A percentile compares a stretch with the other conserved stretches of the same genome.
These are phyloP conservation scores for Lates calcarifer DNA, from an alignment of 2,113 vertebrate species.

Conservation along the genomic window DNA sequence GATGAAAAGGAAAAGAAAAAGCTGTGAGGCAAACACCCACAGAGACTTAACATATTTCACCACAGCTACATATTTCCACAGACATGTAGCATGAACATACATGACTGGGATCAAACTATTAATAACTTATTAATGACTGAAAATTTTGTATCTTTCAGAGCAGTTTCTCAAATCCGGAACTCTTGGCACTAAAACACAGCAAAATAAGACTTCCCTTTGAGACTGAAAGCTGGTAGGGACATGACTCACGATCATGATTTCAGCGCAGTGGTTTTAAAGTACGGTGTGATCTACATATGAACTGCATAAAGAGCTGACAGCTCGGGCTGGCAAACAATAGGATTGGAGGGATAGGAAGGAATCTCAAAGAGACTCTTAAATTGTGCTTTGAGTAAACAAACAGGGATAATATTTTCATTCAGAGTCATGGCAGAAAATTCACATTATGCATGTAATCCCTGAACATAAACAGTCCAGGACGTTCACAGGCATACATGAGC, in stretches of 20 bases:
- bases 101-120: constrained; percentile 1
- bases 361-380: constrained; percentile 56
- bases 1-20: constrained; percentile 20
- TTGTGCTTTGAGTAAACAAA: constrained; percentile 61
- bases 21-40: constrained; percentile 14
- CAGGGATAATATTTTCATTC: constrained; percentile 55
- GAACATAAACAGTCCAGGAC: constrained; percentile 21
- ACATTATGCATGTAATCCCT: constrained; percentile 59
- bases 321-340: constrained; percentile 60
- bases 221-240: constrained; percentile 24
- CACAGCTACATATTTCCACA: neutral
- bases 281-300: constrained; percentile 63
- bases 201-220: constrained; percentile 31
- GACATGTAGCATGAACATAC: constrained; percentile 17
- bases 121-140: constrained; percentile 20
- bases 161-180: neutral
- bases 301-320: constrained; percentile 50
- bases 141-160: neutral
- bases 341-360: constrained; percentile 31
- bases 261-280: constrained; percentile 37
- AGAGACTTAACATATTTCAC: constrained; percentile 17
- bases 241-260: constrained; percentile 39
- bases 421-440: constrained; percentile 36
- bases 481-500: constrained; percentile 19
- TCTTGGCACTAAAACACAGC: neutral